These are phyloP conservation scores for Aurelia aurita complex sp. Pacific DNA, from an alignment of 30 jellyfish, hydroid and myxozoan genomes.

Conservation along the genomic window DNA sequence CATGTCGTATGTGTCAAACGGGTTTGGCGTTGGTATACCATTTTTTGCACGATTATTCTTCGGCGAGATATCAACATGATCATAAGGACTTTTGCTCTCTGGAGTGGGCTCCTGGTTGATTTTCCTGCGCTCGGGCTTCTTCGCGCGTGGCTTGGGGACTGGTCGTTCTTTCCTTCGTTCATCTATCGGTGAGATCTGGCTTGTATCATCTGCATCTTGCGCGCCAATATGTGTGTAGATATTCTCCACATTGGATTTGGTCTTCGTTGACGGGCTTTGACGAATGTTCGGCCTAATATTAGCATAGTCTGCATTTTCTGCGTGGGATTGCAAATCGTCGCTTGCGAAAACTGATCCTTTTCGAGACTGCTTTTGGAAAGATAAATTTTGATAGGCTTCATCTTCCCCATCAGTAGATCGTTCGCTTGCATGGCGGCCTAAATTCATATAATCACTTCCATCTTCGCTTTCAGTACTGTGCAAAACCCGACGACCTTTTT, in stretches of 20 bases:
- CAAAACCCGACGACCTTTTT: neutral
- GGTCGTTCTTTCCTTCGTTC: constrained; percentile 19
- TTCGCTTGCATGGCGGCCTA: constrained; percentile 19
- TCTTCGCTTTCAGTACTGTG: constrained; percentile 1
- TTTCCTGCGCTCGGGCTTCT: constrained; percentile 58
- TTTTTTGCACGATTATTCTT: neutral
- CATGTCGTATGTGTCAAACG: constrained; percentile 1
- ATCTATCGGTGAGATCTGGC: neutral
- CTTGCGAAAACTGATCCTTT: neutral
- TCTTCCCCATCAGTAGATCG: constrained; percentile 11
- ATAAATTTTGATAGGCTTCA: constrained; percentile 9
- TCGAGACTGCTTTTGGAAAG: neutral
- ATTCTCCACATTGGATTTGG: constrained; percentile 4
- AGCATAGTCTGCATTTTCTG: neutral
- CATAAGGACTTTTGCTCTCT: neutral
- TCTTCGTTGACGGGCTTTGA: constrained; percentile 21
- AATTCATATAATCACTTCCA: neutral
- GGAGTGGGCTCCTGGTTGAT: constrained; percentile 4
- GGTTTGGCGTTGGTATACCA: neutral
- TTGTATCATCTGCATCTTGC: neutral
- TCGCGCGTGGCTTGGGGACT: constrained; percentile 50
- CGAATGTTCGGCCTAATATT: constrained; percentile 5
- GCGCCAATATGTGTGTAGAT: constrained; percentile 39
- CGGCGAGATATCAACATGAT: constrained; percentile 7
- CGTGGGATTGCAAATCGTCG: neutral